Evolutionary conservation across 2,113 vertebrate genomes (phyloP), one percentile per base, ranked within the genome.

Genomic region (Cacatua alba): DNA sequence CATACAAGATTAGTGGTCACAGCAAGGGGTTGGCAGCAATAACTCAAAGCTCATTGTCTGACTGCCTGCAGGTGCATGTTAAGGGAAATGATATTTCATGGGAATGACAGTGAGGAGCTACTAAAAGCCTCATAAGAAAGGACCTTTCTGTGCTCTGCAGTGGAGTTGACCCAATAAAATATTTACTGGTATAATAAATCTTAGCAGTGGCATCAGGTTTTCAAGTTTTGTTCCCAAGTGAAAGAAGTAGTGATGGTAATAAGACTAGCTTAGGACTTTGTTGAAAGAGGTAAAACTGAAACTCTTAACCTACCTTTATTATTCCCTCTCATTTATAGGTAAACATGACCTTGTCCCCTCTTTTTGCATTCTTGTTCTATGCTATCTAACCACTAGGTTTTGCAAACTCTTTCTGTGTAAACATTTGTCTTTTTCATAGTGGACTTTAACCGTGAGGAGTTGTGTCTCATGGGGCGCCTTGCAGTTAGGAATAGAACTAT

Each of bases 1-100:
- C 0, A 0, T 13, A 29, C 23, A 24, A 48, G 87, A 53, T 44
- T 76, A 10, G 29, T 62, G 41, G 49, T 92, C 71, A 29, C 70
- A 88, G 59, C 53, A 44, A 59, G 49, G 37, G 14, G 3, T 43
- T 91, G 85, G 79, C 79, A 91, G 67, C 84, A 63, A 6, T 76
- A 90, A 75, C 39, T 90, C 82, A 67, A 51, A 67, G 23, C 44
- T 90, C 49, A 49, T 72, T 89, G 84, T 94, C 62, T 41, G 25
- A 16, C 35, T 91, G 81, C 65, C 60, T 71, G 52, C 43, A 57
- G 25, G 85, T 0, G 0, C 68, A 31, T 57, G 52, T 53, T 74
- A 85, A 80, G 63, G 91, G 93, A 95, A 95, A 85, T 64, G 9
- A n/a, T 88, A 74, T 88, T 95, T 93, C 59, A 31, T 74, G 33